Percentiles rank a stretch among this genome's conserved stretches.
phyloP scores from a whole-genome alignment of 2,797 vertebrate genomes.

The Enteromius argenteus region DNA sequence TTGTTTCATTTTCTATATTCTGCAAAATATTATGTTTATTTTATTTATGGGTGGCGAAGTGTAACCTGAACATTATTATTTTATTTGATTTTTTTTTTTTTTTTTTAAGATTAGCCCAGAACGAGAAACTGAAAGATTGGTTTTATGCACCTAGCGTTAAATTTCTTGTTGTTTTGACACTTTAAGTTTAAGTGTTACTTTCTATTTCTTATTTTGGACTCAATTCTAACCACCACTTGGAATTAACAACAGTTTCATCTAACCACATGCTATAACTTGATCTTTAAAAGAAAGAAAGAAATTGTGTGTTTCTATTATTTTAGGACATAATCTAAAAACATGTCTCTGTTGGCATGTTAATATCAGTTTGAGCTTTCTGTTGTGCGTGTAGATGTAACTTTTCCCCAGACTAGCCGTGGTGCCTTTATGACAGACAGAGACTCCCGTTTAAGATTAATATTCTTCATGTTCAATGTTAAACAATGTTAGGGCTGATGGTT shows the following conservation, averaged over 20 bases:
- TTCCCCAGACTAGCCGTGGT: constrained; percentile 18
- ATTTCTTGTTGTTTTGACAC: constrained; percentile 11
- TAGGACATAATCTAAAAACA: not conserved
- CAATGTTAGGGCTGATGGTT: constrained; percentile 15
- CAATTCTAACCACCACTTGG: not conserved
- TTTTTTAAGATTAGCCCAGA: not conserved
- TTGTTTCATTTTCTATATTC: not conserved
- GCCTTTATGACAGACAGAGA: constrained; percentile 36
- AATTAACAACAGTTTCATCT: constrained; percentile 22
- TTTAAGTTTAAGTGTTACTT: not conserved
- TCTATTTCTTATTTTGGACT: not conserved
- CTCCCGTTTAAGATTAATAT: not conserved
- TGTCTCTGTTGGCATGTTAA: constrained; percentile 22
- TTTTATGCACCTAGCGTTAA: not conserved
- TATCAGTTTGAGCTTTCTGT: constrained; percentile 16
- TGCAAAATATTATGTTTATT: not conserved
- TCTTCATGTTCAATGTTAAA: constrained; percentile 7
- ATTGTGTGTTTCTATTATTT: not conserved
- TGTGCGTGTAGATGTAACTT: not conserved
- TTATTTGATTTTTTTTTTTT: not conserved
- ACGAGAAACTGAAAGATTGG: constrained; percentile 21
- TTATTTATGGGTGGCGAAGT: not conserved
- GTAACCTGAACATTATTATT: not conserved
- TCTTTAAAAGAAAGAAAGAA: not conserved
- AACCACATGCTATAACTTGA: not conserved